phyloP scores from a whole-genome alignment of 2,113 vertebrate genomes.

The Erpornis zantholeuca region DNA sequence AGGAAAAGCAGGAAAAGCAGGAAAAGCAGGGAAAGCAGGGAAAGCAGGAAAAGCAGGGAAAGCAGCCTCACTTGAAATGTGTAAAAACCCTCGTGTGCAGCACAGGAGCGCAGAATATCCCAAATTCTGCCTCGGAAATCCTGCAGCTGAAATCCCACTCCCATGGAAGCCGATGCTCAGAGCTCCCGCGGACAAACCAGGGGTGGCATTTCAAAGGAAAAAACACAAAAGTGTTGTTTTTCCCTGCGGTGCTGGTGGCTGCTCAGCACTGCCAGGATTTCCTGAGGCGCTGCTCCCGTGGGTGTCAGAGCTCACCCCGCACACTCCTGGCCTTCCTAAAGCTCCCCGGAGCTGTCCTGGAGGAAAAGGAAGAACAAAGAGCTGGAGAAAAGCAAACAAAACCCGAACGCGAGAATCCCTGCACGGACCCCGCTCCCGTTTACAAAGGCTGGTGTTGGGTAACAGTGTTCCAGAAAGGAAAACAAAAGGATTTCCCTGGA shows the following conservation, averaged over 20 bases:
- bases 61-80: not conserved
- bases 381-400: not conserved
- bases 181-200: not conserved
- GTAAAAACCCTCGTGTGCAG: fast-evolving
- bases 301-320: not conserved
- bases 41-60: not conserved
- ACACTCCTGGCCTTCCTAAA: not conserved
- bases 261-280: not conserved
- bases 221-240: not conserved
- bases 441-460: not conserved
- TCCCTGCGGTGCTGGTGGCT: not conserved
- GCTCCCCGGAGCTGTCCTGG: not conserved
- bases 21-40: not conserved
- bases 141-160: not conserved
- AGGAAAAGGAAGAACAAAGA: not conserved
- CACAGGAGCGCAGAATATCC: not conserved
- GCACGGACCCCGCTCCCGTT: not conserved
- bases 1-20: not conserved
- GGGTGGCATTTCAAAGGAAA: not conserved
- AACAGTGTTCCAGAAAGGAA: not conserved
- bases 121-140: not conserved
- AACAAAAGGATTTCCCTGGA: not conserved
- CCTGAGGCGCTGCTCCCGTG: not conserved
- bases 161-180: not conserved
- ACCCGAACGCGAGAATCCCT: not conserved